These are phyloP conservation scores for Columba livia DNA, from an alignment of 2,113 vertebrate species.

Conservation along the genomic window DNA sequence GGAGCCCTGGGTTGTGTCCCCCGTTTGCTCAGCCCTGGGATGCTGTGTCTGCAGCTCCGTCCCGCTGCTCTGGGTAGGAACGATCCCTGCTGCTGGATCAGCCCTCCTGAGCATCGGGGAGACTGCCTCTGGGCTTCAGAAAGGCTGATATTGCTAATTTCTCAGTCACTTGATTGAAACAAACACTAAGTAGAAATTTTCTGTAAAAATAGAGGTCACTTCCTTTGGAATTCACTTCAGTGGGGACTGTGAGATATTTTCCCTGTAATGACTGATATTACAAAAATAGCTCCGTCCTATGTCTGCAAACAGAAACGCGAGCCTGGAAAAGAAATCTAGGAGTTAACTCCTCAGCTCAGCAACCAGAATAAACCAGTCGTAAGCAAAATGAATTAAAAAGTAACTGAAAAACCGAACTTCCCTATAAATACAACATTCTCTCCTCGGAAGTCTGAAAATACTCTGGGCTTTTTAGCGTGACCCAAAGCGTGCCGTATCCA, in stretches of 20 bases:
- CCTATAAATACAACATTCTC: neutral
- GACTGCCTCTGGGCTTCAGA: neutral
- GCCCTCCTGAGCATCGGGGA: neutral
- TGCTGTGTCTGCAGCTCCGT: neutral
- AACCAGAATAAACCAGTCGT: neutral
- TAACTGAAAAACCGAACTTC: neutral
- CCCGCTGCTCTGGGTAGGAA: neutral
- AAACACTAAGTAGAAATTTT: neutral
- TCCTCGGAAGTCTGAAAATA: slow-evolving; percentile 40
- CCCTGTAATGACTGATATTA: slow-evolving; percentile 8
- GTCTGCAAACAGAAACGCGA: slow-evolving; percentile 22
- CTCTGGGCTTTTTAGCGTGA: neutral
- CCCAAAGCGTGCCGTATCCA: neutral
- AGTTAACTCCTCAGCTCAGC: neutral
- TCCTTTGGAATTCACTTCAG: slow-evolving; percentile 22
- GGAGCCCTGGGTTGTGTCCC: neutral
- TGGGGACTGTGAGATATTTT: neutral
- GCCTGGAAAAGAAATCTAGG: slow-evolving; percentile 26
- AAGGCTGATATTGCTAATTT: neutral
- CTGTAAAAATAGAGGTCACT: neutral
- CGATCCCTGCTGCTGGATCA: neutral
- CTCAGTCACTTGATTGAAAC: neutral
- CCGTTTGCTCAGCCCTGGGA: neutral
- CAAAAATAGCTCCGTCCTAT: slow-evolving; percentile 17
- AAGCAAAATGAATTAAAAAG: neutral